A percentile compares a stretch with the other conserved stretches of the same genome.
These are phyloP conservation scores for Listrodromus nycthemerus DNA, from an alignment of 2,888 invertebrate species.

Conservation along the genomic window DNA sequence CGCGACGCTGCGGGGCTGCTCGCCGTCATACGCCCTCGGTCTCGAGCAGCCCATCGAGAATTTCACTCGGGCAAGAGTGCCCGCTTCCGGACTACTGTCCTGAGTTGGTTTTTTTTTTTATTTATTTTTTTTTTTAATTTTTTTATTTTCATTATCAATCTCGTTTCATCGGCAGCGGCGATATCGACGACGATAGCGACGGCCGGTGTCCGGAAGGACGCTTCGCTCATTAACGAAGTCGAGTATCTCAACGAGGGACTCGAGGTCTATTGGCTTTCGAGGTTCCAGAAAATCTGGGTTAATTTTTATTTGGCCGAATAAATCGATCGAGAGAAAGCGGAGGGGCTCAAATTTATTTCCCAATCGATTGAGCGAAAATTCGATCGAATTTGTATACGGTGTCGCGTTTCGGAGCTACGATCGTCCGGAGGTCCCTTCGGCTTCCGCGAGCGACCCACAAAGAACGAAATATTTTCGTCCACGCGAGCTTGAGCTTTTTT, in stretches of 20 bases:
- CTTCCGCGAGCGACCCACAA: background rate
- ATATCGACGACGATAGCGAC: background rate
- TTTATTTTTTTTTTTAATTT: constrained; percentile 22
- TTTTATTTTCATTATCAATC: constrained; percentile 9
- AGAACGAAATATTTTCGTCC: constrained; percentile 37
- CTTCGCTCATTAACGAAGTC: background rate
- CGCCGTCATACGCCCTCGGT: constrained; percentile 49
- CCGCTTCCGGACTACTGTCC: constrained; percentile 37
- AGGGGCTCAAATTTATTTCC: no score
- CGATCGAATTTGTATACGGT: background rate
- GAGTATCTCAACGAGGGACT: background rate
- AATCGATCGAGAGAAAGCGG: no score
- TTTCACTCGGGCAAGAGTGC: constrained; percentile 49
- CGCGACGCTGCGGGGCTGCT: constrained; percentile 30
- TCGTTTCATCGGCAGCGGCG: constrained; percentile 9
- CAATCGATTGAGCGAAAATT: no score
- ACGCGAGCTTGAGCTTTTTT: background rate
- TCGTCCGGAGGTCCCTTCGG: background rate
- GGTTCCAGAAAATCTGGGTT: background rate
- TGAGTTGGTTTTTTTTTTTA: constrained; percentile 2
- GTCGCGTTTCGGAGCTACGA: background rate
- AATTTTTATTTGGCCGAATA: background rate
- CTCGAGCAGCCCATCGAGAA: constrained; percentile 58
- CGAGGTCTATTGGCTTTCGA: background rate
- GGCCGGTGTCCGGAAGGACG: background rate